Evolutionary conservation across 64 coral and sea anemone species (phyloP).

Genomic region (Anthopleura sola): DNA sequence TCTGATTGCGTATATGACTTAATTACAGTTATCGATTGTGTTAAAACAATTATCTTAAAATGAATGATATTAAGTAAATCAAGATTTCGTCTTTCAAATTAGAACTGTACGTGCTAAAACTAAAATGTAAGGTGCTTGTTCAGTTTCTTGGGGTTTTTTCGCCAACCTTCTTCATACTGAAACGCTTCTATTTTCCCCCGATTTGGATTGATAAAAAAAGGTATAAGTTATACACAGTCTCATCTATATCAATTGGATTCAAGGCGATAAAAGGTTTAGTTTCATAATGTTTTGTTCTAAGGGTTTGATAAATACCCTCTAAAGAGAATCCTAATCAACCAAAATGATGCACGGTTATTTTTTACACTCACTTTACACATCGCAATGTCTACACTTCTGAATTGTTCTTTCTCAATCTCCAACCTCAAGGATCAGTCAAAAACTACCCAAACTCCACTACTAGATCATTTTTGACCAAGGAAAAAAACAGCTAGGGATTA

Average conservation of each 20-base stretch:
- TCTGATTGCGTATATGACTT: no score
- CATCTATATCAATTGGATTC: background rate
- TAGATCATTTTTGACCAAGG: background rate
- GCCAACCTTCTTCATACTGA: background rate
- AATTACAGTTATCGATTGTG: background rate
- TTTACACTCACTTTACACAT: background rate
- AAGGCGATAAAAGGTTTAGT: background rate
- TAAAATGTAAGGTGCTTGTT: no score
- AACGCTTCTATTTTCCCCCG: no score
- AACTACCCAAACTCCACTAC: background rate
- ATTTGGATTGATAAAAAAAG: no score
- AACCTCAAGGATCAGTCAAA: background rate
- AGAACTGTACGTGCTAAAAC: background rate
- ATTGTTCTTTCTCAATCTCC: background rate
- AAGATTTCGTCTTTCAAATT: background rate
- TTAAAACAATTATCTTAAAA: background rate
- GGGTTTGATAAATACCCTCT: background rate
- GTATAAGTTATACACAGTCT: background rate
- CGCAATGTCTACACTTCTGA: background rate
- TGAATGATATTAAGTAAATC: background rate
- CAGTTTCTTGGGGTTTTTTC: background rate
- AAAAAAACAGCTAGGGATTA: background rate
- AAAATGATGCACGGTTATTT: background rate
- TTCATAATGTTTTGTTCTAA: background rate
- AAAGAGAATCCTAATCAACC: slow-evolving; percentile 3